These are phyloP conservation scores for Myxocyprinus asiaticus DNA, from an alignment of 2,113 vertebrate genomes.

Conservation along the genomic window DNA sequence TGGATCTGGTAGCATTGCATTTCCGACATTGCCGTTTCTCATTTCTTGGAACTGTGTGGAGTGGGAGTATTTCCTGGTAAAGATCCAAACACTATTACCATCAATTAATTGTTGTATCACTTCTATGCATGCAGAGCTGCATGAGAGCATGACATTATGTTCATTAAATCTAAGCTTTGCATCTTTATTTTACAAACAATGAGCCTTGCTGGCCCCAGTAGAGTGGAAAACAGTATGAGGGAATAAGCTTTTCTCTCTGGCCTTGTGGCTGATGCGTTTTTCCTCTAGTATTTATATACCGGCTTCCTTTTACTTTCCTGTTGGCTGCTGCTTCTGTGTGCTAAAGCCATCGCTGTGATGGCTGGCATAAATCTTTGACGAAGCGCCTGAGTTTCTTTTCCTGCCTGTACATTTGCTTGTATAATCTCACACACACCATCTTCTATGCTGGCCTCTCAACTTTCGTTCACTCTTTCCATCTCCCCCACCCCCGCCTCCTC, in stretches of 20 bases:
- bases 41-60: not conserved
- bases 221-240: no score
- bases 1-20: no score
- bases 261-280: not conserved
- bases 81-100: not conserved
- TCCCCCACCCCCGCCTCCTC: not conserved
- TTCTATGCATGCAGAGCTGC: no score
- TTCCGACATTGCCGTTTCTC: not conserved
- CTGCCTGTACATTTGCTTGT: not conserved
- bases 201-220: not conserved
- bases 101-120: not conserved
- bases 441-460: not conserved
- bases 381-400: not conserved
- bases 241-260: not conserved
- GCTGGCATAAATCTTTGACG: constrained; percentile 30
- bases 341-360: constrained; percentile 21
- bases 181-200: not conserved
- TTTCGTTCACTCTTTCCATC: not conserved
- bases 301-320: constrained; percentile 19
- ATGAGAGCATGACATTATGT: no score
- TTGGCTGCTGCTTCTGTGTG: not conserved
- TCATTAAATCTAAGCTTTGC: not conserved
- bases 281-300: not conserved
- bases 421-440: not conserved
- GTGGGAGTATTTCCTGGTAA: not conserved